phyloP scores from a whole-genome alignment of 2,888 invertebrate species.

The Brachyopa scutellaris region DNA sequence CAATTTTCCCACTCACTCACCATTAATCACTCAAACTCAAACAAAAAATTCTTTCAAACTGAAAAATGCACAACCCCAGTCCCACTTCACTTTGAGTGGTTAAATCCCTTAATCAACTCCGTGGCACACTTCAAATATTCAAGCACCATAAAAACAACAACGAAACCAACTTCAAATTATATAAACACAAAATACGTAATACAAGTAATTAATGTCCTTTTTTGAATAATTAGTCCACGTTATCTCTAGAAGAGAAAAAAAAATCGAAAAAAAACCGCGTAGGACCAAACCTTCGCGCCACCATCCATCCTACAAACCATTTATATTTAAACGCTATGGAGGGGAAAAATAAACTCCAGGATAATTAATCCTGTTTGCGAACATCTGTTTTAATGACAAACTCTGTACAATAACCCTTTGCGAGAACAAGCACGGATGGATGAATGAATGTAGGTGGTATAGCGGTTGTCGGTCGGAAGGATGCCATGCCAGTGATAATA shows the following conservation, averaged over 20 bases:
- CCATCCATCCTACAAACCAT: slow-evolving; percentile 29
- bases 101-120: slow-evolving; percentile 63
- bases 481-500: slow-evolving; percentile 53
- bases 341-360: slow-evolving; percentile 59
- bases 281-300: neutral
- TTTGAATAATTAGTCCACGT: slow-evolving; percentile 71
- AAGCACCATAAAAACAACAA: slow-evolving; percentile 16
- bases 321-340: slow-evolving; percentile 56
- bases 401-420: slow-evolving; percentile 65
- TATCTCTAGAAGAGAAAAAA: slow-evolving; percentile 44
- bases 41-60: slow-evolving; percentile 13
- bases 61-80: slow-evolving; percentile 26
- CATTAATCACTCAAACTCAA: slow-evolving; percentile 20
- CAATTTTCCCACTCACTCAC: neutral
- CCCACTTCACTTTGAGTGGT: slow-evolving; percentile 46
- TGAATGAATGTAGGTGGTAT: slow-evolving; percentile 8
- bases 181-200: slow-evolving; percentile 50
- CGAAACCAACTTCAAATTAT: neutral
- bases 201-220: slow-evolving; percentile 70
- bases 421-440: neutral
- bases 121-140: slow-evolving; percentile 43
- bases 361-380: slow-evolving; percentile 73
- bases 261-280: neutral
- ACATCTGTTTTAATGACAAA: slow-evolving; percentile 73
- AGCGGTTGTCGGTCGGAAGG: slow-evolving; percentile 33